Evolutionary conservation across 2,888 invertebrate genomes (phyloP), one percentile per base, ranked within the genome.

Genomic region (Lamellibrachia columna): DNA sequence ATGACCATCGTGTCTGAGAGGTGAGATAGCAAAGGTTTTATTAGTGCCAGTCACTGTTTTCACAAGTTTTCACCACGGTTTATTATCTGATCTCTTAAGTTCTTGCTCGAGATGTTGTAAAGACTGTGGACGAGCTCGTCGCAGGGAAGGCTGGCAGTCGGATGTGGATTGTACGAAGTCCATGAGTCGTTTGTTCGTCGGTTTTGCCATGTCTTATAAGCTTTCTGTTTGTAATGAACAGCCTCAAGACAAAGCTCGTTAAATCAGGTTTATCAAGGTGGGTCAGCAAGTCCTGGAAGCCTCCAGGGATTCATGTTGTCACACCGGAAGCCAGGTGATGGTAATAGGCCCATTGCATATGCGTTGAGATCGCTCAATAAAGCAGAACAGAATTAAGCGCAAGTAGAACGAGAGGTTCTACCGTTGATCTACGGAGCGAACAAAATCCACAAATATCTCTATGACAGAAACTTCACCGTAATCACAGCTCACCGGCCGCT

Each of bases 201-300:
- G n/a, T n/a, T n/a, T n/a, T 1, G 0, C 1, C 1, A 1, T 40
- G 1, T 1, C 0, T 40, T 40, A 40, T 40, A 40, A 40, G 40
- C 40, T 40, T 40, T 40, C 40, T 40, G 40, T 40, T 40, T 40
- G 40, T 40, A 40, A 40, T 40, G 40, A 40, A 40, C 40, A 40
- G 40, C 40, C 40, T 40, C 40, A 40, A 40, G 40, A 40, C 40
- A 40, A 40, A 40, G 40, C 40, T 40, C 40, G 40, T 40, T 40
- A 40, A 40, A 40, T 1, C 40, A 40, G 40, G 40, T 40, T 40
- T 40, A 40, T 40, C 40, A 40, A 40, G 90, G 28, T 11, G 28
- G 15, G 90, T 90, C 90, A 6, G 40, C 90, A 90, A 52, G 52
- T 22, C 90, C 90, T 8, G 90, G 90, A 52, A 90, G 40, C 52